Percentiles rank a stretch among this genome's conserved stretches.
Evolutionary conservation across 35 echinoderm and acorn worm genomes (phyloP).

Genomic region (Lytechinus pictus): DNA sequence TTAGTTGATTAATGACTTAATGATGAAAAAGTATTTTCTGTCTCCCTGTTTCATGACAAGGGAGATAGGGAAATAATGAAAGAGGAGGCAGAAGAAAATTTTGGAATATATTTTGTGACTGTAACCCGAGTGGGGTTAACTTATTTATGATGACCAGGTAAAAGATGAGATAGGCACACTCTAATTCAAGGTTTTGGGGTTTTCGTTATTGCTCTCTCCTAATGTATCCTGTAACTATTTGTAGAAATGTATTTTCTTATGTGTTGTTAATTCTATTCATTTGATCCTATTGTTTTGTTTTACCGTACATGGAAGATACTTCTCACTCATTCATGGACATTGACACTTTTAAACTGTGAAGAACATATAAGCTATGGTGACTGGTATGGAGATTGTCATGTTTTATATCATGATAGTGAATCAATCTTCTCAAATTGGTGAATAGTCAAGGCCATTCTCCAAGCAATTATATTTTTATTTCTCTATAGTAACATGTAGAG

Average conservation of each 20-base stretch:
- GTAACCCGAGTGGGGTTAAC: conserved; percentile 7
- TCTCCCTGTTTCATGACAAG: background rate
- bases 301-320: background rate
- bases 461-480: background rate
- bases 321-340: background rate
- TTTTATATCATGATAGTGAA: background rate
- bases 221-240: background rate
- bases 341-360: background rate
- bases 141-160: conserved; percentile 38
- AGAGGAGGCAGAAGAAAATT: background rate
- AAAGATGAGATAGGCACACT: conserved; percentile 32
- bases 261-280: background rate
- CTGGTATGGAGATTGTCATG: background rate
- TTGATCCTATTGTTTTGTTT: conserved; percentile 26
- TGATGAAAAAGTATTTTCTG: background rate
- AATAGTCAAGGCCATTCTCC: background rate
- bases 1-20: background rate
- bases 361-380: background rate
- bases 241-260: conserved; percentile 40
- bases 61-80: background rate
- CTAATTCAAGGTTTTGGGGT: background rate
- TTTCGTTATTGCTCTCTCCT: conserved; percentile 7
- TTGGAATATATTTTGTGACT: conserved; percentile 20
- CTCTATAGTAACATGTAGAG: conserved; percentile 10
- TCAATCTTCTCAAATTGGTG: background rate